phyloP scores from a whole-genome alignment of 2,113 vertebrate genomes.

The Podocnemis expansa region DNA sequence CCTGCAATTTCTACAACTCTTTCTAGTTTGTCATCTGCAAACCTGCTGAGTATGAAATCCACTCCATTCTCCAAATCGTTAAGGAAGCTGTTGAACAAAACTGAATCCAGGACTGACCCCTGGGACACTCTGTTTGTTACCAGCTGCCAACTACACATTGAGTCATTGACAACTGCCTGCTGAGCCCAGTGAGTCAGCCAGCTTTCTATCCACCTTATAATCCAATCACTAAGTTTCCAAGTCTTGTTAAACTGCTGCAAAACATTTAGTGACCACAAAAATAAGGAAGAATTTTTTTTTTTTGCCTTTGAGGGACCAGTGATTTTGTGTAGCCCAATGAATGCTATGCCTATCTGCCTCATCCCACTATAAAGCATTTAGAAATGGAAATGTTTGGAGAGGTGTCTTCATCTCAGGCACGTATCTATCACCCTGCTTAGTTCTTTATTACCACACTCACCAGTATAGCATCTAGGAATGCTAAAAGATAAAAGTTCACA shows the following conservation, averaged over 20 bases:
- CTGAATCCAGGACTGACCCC: too few relatives aligned
- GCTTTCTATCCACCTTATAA: too few relatives aligned
- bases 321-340: not conserved
- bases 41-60: too few relatives aligned
- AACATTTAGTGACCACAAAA: not conserved
- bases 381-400: not conserved
- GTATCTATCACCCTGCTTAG: not conserved
- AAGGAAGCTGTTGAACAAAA: too few relatives aligned
- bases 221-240: not conserved
- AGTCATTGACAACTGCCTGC: too few relatives aligned
- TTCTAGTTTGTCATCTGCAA: too few relatives aligned
- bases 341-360: not conserved
- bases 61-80: too few relatives aligned
- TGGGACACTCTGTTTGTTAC: too few relatives aligned
- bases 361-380: not conserved
- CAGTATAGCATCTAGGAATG: not conserved
- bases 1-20: too few relatives aligned
- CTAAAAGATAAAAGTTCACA: not conserved
- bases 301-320: not conserved
- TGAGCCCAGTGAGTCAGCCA: too few relatives aligned
- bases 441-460: not conserved
- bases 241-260: not conserved
- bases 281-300: not conserved
- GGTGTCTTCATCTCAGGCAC: too few relatives aligned
- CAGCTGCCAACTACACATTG: too few relatives aligned